Evolutionary conservation across 92 coral and sea anemone genomes (phyloP).

Genomic region (Virgularia gustaviana): DNA sequence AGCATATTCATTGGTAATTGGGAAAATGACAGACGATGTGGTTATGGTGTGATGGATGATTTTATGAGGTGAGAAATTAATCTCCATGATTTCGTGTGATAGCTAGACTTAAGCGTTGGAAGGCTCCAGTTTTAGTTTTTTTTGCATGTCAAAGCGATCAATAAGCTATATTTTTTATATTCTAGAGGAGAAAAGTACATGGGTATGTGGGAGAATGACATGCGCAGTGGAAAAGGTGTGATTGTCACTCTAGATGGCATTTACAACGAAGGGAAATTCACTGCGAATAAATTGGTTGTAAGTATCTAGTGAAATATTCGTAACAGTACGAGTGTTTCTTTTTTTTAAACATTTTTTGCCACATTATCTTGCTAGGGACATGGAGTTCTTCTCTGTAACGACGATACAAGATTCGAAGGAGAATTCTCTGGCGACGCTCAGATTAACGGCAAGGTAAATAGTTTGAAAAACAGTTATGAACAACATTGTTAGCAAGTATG

Average conservation of each 20-base stretch:
- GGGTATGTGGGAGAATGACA: constrained; percentile 99
- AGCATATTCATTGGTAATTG: constrained; percentile 91
- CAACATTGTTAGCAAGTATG: neutral
- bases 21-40: constrained; percentile 71
- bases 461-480: neutral
- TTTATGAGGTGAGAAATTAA: constrained; percentile 81
- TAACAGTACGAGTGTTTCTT: neutral
- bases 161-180: neutral
- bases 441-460: constrained; percentile 84
- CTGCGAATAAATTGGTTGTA: constrained; percentile 73
- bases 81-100: neutral
- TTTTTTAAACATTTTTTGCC: neutral
- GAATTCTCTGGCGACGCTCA: constrained; percentile 82
- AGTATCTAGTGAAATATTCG: constrained; percentile 24
- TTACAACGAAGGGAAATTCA: constrained; percentile 80
- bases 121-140: too few relatives aligned
- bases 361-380: constrained; percentile 58
- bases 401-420: constrained; percentile 87
- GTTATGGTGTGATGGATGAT: constrained; percentile 91
- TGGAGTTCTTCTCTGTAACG: constrained; percentile 82
- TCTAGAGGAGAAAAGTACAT: constrained; percentile 97
- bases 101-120: neutral
- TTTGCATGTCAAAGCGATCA: neutral
- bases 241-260: constrained; percentile 91
- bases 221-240: constrained; percentile 75